Percentiles rank a stretch among this genome's conserved stretches.
Evolutionary conservation across 2,888 invertebrate species (phyloP).

Genomic region (Nowickia ferox): DNA sequence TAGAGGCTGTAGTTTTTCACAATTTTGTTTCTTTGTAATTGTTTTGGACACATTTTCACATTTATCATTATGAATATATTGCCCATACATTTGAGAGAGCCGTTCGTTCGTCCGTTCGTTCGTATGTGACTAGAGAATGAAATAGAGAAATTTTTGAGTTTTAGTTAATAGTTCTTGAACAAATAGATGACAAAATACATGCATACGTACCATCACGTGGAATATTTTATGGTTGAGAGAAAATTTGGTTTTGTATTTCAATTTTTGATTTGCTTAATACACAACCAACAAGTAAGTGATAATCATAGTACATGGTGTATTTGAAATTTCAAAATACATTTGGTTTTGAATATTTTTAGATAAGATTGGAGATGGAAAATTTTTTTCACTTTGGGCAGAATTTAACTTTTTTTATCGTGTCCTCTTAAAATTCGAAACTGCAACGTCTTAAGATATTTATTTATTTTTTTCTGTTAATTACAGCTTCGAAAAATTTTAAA

Average conservation of each 20-base stretch:
- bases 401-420: too few relatives aligned
- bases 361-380: background rate
- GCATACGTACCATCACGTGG: constrained; percentile 7
- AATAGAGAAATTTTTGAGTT: background rate
- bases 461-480: too few relatives aligned
- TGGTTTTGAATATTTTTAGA: background rate
- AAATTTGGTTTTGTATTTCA: background rate
- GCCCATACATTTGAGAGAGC: background rate
- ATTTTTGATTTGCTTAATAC: background rate
- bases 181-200: constrained; percentile 38
- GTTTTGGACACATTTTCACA: constrained; percentile 34
- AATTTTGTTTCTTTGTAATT: constrained; percentile 35
- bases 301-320: background rate
- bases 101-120: background rate
- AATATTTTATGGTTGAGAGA: constrained; percentile 66
- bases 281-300: background rate
- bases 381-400: too few relatives aligned
- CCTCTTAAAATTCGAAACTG: too few relatives aligned
- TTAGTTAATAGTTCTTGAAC: constrained; percentile 7
- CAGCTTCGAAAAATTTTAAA: too few relatives aligned
- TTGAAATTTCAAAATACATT: background rate
- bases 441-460: too few relatives aligned
- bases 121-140: background rate
- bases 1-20: background rate
- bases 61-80: constrained; percentile 15